A percentile compares a stretch with the other conserved stretches of the same genome.
Evolutionary conservation across 2,888 invertebrate genomes (phyloP).

Genomic region (Ferrisia virgata): DNA sequence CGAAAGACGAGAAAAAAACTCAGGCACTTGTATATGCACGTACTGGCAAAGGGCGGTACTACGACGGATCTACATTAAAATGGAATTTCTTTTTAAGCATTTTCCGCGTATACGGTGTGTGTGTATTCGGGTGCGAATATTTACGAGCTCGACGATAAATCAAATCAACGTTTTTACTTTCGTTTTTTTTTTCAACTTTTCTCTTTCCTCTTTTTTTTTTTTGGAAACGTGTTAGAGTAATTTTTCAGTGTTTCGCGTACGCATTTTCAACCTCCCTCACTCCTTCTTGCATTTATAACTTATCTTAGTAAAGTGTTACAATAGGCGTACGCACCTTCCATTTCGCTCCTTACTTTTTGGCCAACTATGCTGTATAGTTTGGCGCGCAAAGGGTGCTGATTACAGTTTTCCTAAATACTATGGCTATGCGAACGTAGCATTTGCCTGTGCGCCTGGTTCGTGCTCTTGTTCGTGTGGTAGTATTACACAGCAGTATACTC

Average conservation of each 20-base stretch:
- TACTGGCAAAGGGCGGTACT: background rate
- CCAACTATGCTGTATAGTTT: background rate
- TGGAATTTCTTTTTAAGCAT: slow-evolving; percentile 7
- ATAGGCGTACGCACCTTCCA: background rate
- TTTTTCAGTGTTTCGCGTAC: slow-evolving; percentile 6
- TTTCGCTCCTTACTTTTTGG: background rate
- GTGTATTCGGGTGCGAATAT: background rate
- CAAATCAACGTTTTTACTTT: slow-evolving; percentile 7
- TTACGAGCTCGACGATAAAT: background rate
- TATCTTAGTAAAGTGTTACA: too few relatives aligned
- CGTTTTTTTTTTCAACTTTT: background rate
- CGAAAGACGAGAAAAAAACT: background rate
- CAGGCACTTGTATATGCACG: background rate
- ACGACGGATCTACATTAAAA: background rate
- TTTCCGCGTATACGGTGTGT: background rate
- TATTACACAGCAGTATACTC: too few relatives aligned
- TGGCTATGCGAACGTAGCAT: too few relatives aligned
- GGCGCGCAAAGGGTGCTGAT: slow-evolving; percentile 15
- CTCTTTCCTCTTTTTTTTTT: background rate
- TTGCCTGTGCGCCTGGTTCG: background rate
- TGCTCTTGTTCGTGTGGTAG: too few relatives aligned
- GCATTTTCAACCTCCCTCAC: too few relatives aligned
- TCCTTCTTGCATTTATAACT: background rate
- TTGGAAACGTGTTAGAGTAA: slow-evolving; percentile 10
- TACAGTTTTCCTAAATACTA: slow-evolving; percentile 22